Evolutionary conservation across 2,888 invertebrate genomes (phyloP).

Genomic region (Aproaerema taeniolella): DNA sequence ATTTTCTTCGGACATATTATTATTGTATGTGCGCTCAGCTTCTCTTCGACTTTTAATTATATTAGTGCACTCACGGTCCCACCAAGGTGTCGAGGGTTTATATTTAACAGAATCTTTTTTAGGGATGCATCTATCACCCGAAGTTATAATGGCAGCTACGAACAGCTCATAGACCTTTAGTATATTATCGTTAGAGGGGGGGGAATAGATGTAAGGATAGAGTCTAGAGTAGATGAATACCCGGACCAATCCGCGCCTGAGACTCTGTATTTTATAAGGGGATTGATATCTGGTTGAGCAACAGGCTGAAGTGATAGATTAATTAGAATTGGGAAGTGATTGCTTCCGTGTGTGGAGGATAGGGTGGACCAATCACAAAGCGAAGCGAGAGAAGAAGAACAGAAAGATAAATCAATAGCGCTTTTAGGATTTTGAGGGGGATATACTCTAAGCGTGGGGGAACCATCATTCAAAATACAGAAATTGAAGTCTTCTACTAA

Average conservation of each 20-base stretch:
- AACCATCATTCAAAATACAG: constrained; percentile 11
- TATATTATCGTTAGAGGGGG: neutral
- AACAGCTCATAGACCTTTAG: neutral
- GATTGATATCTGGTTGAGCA: neutral
- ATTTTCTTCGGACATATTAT: constrained; percentile 8
- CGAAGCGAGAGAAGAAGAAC: constrained; percentile 13
- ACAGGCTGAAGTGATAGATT: neutral
- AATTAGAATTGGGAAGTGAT: constrained; percentile 15
- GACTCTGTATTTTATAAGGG: constrained; percentile 10
- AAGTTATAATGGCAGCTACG: neutral
- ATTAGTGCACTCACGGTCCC: constrained; percentile 14
- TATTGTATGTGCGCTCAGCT: constrained; percentile 7
- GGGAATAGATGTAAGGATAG: neutral
- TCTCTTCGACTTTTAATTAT: constrained; percentile 1
- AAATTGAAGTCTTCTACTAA: constrained; percentile 5
- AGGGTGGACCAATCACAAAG: constrained; percentile 6
- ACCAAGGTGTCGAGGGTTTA: constrained; percentile 12
- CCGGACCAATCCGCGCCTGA: constrained; percentile 7
- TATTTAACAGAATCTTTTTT: constrained; percentile 1
- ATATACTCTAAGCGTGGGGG: constrained; percentile 5
- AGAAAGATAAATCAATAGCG: constrained; percentile 13
- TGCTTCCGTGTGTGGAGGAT: constrained; percentile 12
- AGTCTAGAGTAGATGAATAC: neutral
- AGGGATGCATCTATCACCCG: neutral
- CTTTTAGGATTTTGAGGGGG: constrained; percentile 11